Conservation (phyloP, 2,113 vertebrate species). For the Pelobates fuscus region DNA sequence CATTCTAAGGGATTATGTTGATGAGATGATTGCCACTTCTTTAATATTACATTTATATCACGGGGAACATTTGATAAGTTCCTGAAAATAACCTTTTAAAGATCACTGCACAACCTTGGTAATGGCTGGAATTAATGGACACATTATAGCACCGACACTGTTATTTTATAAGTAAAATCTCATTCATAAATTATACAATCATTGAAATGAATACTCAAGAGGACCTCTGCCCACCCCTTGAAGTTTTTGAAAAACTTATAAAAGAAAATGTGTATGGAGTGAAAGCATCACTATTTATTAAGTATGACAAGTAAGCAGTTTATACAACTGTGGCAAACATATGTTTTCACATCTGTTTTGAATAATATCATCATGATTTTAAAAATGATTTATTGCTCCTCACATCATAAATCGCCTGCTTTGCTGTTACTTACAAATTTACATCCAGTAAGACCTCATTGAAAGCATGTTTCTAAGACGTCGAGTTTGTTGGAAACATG, state of each 20-base stretch:
- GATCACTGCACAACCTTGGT: too few species aligned
- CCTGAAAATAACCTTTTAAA: too few species aligned
- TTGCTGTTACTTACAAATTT: conserved; percentile 63
- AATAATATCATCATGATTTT: conserved; percentile 76
- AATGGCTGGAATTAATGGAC: neutral
- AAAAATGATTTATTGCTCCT: conserved; percentile 72
- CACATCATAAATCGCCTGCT: conserved; percentile 66
- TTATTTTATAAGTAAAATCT: neutral
- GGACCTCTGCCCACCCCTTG: conserved; percentile 51
- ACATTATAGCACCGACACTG: neutral
- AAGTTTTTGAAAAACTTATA: conserved; percentile 64
- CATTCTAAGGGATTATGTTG: too few species aligned
- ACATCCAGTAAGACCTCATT: conserved; percentile 62
- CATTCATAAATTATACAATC: conserved; percentile 23
- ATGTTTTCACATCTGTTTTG: conserved; percentile 78
- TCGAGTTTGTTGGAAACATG: conserved; percentile 1
- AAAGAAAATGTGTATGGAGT: conserved; percentile 62
- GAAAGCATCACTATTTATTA: conserved; percentile 68
- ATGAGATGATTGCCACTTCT: too few species aligned
- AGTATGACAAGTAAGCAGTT: conserved; percentile 69
- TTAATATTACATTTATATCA: too few species aligned
- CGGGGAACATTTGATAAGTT: too few species aligned
- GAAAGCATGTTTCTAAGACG: conserved; percentile 48
- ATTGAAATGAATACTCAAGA: conserved; percentile 9
- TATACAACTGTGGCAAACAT: conserved; percentile 68